Base-by-base conservation (phyloP, 92 coral and sea anemone genomes). In the Epizoanthus stellaris region DNA sequence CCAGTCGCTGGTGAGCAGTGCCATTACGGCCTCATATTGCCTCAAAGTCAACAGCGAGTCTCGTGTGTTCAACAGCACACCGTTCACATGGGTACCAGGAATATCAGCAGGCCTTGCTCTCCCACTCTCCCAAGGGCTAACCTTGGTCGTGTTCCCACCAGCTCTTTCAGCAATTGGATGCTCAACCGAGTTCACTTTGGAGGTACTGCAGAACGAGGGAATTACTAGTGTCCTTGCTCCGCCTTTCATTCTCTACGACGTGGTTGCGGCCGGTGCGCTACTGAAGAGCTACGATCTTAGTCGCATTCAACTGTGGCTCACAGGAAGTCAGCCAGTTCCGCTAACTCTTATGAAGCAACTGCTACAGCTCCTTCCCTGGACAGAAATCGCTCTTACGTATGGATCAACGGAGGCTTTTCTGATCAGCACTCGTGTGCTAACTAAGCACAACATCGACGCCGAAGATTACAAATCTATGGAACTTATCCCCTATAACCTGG, bases 101-200 rank as follows among this genome's bases (percentile, higher is more conserved):
- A 25, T 80, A 16, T 13, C 74, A 10, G 47, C 79, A 21, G 75
- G 85, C 12, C 69, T 88, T 21, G 83, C 71, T 6, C 49, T 76
- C 12, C 84, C 53, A 16, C 47, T 76, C 38, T 7, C 49, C 14
- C 85, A 38, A 42, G 90, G 90, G 3, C 69, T 76, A 40, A 87
- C 90, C n/a, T 20, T 87, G 6, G 86, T 81, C 15, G 45, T 61
- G 10, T 58, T 87, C 34, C 90, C 90, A 12, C 73, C 90, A n/a
- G 73, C 60, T 21, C 73, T 80, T 11, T 61, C 86, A 64, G 63
- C 82, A 11, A 60, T 71, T 71, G 86, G 86, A 12, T 47, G 81
- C 58, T 70, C 73, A 20, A 66, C 66, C 23, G 81, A 67, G 19
- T 53, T 65, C 23, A 73, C 74, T 17, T 11, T 73, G 66, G 73